Percentiles rank a stretch among this genome's conserved stretches.
phyloP scores from a whole-genome alignment of 64 coral and sea anemone genomes.

The Montipora cactus region DNA sequence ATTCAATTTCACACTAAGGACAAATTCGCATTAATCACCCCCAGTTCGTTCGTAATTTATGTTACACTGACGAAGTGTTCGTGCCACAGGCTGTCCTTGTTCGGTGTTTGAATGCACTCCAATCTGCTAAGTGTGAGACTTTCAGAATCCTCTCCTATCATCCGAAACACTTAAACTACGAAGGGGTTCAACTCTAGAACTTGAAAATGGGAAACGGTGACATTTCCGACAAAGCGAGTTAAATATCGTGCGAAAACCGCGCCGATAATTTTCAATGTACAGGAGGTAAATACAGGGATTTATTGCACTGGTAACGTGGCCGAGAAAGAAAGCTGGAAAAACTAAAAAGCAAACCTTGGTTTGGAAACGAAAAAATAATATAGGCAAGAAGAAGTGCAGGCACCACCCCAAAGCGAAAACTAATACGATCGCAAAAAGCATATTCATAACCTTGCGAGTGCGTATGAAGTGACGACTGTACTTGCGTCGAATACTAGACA shows the following conservation, averaged over 20 bases:
- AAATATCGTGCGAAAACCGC: background rate
- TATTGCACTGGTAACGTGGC: slow-evolving; percentile 39
- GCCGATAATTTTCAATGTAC: slow-evolving; percentile 50
- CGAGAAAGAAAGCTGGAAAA: slow-evolving; percentile 34
- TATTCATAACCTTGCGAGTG: slow-evolving; percentile 50
- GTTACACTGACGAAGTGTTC: no score
- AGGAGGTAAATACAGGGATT: slow-evolving; percentile 49
- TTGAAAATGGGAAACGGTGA: background rate
- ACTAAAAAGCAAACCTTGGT: slow-evolving; percentile 28
- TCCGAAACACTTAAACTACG: background rate
- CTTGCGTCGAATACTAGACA: background rate
- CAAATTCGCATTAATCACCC: no score
- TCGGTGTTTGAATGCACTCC: background rate
- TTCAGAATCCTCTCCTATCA: background rate
- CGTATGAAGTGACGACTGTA: slow-evolving; percentile 8
- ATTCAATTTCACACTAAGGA: no score
- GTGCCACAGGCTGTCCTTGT: no score
- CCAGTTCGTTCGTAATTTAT: no score
- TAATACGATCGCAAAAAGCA: slow-evolving; percentile 49
- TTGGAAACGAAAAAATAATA: background rate
- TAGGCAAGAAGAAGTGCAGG: slow-evolving; percentile 44
- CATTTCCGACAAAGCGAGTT: background rate
- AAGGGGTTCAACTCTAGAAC: background rate
- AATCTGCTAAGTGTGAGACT: background rate
- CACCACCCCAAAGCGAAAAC: slow-evolving; percentile 55